These are phyloP conservation scores for Leptinotarsa lineolata DNA, from an alignment of 1,140 invertebrate genomes.

Conservation along the genomic window DNA sequence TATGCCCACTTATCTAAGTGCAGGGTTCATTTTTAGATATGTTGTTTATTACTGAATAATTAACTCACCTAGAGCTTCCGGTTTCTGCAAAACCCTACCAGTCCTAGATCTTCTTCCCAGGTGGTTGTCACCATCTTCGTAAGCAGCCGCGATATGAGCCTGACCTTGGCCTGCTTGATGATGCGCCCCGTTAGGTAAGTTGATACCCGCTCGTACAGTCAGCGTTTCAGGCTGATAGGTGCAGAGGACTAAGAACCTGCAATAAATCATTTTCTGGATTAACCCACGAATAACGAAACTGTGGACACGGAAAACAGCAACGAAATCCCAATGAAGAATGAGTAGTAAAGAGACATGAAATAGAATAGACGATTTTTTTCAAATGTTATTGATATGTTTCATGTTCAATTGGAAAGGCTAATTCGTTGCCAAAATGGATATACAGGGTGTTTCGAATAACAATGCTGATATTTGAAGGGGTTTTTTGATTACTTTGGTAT, in stretches of 20 bases:
- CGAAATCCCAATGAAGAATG: too few relatives aligned
- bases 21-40: too few relatives aligned
- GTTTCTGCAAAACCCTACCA: conserved; percentile 42
- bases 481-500: too few relatives aligned
- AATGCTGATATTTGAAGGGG: too few relatives aligned
- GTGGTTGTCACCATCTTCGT: conserved; percentile 38
- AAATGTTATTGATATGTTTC: too few relatives aligned
- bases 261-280: conserved; percentile 34
- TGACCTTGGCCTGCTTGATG: conserved; percentile 40
- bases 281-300: neutral
- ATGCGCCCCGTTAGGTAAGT: conserved; percentile 57
- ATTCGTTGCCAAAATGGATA: too few relatives aligned
- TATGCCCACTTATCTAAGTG: too few relatives aligned
- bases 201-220: conserved; percentile 75
- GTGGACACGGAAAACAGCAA: neutral
- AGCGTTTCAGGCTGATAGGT: conserved; percentile 79
- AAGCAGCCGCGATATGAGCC: conserved; percentile 32
- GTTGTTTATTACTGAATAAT: too few relatives aligned
- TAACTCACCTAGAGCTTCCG: conserved; percentile 47
- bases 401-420: too few relatives aligned
- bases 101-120: conserved; percentile 41
- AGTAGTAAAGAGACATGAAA: too few relatives aligned
- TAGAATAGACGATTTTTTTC: too few relatives aligned
- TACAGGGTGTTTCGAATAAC: too few relatives aligned
- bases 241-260: conserved; percentile 72